Conservation (phyloP, 2,113 vertebrate species). For the Oreochromis aureus region DNA sequence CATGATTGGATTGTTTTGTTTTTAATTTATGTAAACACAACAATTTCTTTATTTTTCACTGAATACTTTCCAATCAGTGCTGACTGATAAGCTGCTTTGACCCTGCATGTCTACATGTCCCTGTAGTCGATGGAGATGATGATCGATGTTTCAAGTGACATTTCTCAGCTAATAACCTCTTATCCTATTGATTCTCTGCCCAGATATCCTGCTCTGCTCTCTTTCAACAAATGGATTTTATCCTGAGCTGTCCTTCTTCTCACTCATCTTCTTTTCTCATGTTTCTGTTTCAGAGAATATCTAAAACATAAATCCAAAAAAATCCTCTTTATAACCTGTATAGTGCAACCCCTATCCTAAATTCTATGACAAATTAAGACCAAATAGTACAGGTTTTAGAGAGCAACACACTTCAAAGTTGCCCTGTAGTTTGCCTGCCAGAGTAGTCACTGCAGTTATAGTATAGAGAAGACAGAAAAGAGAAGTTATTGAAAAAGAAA, state of each 20-base stretch:
- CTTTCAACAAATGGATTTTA: conserved; percentile 58
- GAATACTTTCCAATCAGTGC: conserved; percentile 23
- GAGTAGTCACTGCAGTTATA: not conserved
- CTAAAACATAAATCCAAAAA: not conserved
- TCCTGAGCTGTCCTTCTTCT: conserved; percentile 32
- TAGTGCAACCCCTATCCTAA: not conserved
- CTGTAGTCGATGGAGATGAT: conserved; percentile 58
- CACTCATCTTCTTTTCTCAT: conserved; percentile 1
- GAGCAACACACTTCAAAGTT: conserved; percentile 35
- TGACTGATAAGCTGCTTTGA: conserved; percentile 48
- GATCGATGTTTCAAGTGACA: conserved; percentile 67
- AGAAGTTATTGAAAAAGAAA: conserved; percentile 24
- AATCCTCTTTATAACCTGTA: not conserved
- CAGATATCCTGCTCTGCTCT: conserved; percentile 49
- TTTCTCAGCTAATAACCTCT: conserved; percentile 71
- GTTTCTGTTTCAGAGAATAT: conserved; percentile 16
- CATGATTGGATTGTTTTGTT: not conserved
- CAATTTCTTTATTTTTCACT: not conserved
- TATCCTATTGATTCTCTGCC: conserved; percentile 63
- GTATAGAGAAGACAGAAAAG: not conserved
- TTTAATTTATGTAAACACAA: not conserved
- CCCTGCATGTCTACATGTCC: conserved; percentile 49
- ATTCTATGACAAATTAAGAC: conserved; percentile 27
- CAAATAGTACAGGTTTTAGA: conserved; percentile 13
- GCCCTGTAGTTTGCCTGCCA: conserved; percentile 28